Evolutionary conservation across 1,140 invertebrate species (phyloP), one percentile per base, ranked within the genome.

Genomic region (Augochlora pura): DNA sequence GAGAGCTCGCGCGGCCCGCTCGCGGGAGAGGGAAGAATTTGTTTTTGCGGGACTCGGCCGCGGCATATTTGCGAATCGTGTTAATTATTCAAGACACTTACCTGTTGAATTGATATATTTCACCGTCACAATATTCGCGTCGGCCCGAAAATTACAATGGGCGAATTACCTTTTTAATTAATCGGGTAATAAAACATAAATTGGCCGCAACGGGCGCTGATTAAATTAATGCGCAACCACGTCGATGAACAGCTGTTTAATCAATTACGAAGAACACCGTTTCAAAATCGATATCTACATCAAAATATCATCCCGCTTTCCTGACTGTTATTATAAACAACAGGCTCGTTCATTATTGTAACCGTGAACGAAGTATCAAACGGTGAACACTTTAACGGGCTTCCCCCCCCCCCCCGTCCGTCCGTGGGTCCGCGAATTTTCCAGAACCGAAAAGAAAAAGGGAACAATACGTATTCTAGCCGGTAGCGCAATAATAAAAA

Each of bases 1-100:
- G n/a, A n/a, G n/a, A n/a, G 9, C 42, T 10, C 42, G 14, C 42
- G 14, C 10, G 12, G 2, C 3, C 42, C 10, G 14, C 14, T 46
- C 14, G 10, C 42, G 10, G 12, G 42, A 46, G 42, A 25, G 12
- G 46, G 25, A 77, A 77, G 76, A 71, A 71, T 70, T 54, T 71
- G 46, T 71, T 77, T 77, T 77, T 64, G 46, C 59, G 27, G 0
- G 32, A 9, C 52, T 32, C 38, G 16, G 6, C 49, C 27, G 67
- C 42, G 18, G 14, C n/a, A 14, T 49, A n/a, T 49, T 67, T 27
- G 46, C 46, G 59, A 60, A 32, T 12, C 23, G 68, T 72, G 60
- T 78, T 78, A 78, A 72, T 78, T 78, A 78, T 72, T 72, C 49
- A 78, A 78, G 76, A 78, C 76, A 78, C 71, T 69, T 78, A 78